Base-by-base conservation (phyloP, 2,888 invertebrate species). In the Tolmerus cingulatus region DNA sequence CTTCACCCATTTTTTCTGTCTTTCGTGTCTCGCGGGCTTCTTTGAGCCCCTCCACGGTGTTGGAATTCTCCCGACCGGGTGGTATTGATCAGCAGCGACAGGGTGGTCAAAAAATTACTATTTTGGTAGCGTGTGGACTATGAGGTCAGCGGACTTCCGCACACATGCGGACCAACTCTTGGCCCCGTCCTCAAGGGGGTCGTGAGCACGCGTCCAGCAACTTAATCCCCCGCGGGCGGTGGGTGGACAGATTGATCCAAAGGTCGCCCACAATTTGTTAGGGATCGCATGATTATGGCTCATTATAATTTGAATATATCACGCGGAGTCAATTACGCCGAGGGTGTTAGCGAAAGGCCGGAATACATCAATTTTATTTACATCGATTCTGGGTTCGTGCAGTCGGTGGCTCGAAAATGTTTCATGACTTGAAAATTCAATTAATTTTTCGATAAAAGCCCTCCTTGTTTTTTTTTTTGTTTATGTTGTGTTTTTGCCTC, bases 221-320 rank as follows among this genome's bases (percentile, higher is more conserved):
- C 79, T 46, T 46, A 46, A 46, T 79, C 46, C 30, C 19, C 14
- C 12, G 46, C 27, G 8, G 79, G 51, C 79, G 79, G 16, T 79
- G 23, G 43, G 43, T 51, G 30, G 23, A 27, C 30, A 51, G 79
- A 51, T 51, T 51, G 46, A 5, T 51, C 16, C 8, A 79, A 46
- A 51, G 16, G 51, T 79, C 79, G 51, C 14, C 46, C 12, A 51
- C 46, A 46, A 46, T 79, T 79, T 79, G 27, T 30, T 14, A 27
- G 27, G 30, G 12, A 40, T 79, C 79, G 79, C 79, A 79, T 79
- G 79, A 46, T 79, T 79, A 23, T 5, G 16, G 14, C 51, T 79
- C 79, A 51, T 79, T 79, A 79, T 79, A 51, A 79, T 79, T 79
- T 79, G 79, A 79, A 51, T 79, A 79, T 79, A 79, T 79, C 79